Conservation (phyloP, 2,888 invertebrate species). For the Coelinius sp. region DNA sequence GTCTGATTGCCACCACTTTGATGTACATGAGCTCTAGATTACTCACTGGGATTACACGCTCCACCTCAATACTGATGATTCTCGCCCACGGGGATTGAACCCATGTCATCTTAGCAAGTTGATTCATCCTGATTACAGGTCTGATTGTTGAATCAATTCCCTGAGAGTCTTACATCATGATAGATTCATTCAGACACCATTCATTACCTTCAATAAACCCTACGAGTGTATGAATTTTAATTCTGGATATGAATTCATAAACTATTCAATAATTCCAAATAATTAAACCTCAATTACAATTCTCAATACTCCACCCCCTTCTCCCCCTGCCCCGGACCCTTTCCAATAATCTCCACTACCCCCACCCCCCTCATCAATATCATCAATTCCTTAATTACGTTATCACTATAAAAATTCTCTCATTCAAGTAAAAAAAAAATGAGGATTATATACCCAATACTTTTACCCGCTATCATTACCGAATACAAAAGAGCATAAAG, state of each 20-base stretch:
- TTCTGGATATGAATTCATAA: neutral
- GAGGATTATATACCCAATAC: neutral
- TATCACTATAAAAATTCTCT: neutral
- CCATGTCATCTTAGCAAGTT: neutral
- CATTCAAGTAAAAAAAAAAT: conserved; percentile 7
- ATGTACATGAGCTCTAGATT: neutral
- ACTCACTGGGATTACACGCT: neutral
- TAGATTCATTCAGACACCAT: no score
- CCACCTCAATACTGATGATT: neutral
- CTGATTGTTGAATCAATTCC: neutral
- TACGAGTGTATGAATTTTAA: no score
- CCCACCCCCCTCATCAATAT: neutral
- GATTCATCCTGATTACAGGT: neutral
- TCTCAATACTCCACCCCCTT: neutral
- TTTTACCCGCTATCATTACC: no score
- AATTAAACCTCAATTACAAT: neutral
- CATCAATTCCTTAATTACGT: neutral
- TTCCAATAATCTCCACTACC: no score
- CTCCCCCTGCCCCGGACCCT: no score
- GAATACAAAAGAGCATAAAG: no score
- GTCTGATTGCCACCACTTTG: neutral
- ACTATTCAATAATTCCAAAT: neutral
- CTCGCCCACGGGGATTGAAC: neutral
- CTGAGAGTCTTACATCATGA: neutral
- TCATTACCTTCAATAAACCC: no score